Percentiles rank a stretch among this genome's conserved stretches.
Evolutionary conservation across 2,888 invertebrate species (phyloP).

Genomic region (Ochropleura leucogaster): DNA sequence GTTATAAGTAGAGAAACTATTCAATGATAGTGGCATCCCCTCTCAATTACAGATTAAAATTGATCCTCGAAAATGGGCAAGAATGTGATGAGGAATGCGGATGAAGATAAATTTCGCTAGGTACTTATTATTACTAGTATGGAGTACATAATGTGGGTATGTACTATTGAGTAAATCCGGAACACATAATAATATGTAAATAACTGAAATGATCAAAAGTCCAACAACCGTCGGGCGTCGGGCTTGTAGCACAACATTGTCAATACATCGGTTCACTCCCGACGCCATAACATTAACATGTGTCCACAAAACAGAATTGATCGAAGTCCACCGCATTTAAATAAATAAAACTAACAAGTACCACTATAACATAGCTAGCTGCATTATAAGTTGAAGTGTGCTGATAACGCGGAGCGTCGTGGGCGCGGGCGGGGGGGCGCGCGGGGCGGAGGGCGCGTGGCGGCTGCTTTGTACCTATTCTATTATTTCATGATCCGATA

Average conservation of each 20-base stretch:
- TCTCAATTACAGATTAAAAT: neutral
- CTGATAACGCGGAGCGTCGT: slow-evolving; percentile 49
- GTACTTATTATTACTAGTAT: no score
- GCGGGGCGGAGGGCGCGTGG: slow-evolving; percentile 53
- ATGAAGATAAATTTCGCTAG: no score
- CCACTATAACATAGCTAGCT: slow-evolving; percentile 54
- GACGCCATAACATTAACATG: slow-evolving; percentile 40
- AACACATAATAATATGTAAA: no score
- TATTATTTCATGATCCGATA: slow-evolving; percentile 88
- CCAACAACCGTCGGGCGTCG: no score
- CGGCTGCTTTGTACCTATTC: slow-evolving; percentile 86
- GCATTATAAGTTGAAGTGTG: slow-evolving; percentile 62
- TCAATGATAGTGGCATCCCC: neutral
- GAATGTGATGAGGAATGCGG: neutral
- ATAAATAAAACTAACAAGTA: slow-evolving; percentile 62
- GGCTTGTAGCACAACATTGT: neutral
- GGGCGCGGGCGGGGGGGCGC: slow-evolving; percentile 1
- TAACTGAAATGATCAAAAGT: neutral
- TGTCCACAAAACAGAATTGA: slow-evolving; percentile 51
- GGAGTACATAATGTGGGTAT: no score
- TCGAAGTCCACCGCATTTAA: slow-evolving; percentile 49
- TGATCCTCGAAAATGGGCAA: neutral
- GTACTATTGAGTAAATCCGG: no score
- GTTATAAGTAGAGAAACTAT: no score
- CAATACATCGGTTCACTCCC: neutral